Evolutionary conservation across 2,888 invertebrate species (phyloP), one percentile per base, ranked within the genome.

Genomic region (Drosophila anceps): DNA sequence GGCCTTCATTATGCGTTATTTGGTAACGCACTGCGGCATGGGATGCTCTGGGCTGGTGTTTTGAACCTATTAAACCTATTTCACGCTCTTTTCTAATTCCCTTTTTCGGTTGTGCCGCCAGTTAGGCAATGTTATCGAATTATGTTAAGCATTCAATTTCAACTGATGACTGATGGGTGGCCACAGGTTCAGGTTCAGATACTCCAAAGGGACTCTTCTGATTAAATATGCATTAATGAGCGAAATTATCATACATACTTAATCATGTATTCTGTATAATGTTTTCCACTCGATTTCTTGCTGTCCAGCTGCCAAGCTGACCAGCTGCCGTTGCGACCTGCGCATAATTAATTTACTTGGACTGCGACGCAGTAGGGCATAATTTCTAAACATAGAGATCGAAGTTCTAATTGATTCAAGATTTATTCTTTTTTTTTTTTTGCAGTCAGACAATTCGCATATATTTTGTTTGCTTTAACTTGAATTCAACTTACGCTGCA

Each of bases 151-250:
- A 76, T 55, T 61, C 53, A 68, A 63, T 71, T 73, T 66, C 37
- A 70, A 57, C 18, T 12, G 33, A 43, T 29, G 33, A 27, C 35
- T 20, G 51, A 33, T 43, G 54, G 1, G 10, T 13, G 29, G 24
- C 61, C 39, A 44, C 67, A 53, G 43, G 43, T 50, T 20, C 67
- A 53, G 43, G 43, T 50, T 20, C 29, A 46, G 51, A 44, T 60
- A 60, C 41, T 57, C 50, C 46, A 13, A 20, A 3, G 46, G 68
- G 57, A 57, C 46, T 53, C 29, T 37, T 70, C 72, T 69, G 68
- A 54, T 89, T 77, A 84, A 86, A 84, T 82, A 84, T 89, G 89
- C 82, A 78, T 84, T 86, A 88, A 89, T 89, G 87, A 87, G 76
- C 69, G 68, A 80, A 80, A 84, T 88, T 88, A 86, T 87, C 80